Evolutionary conservation across 2,888 invertebrate genomes (phyloP), one percentile per base, ranked within the genome.

Genomic region (Drosophila fulvimacula): DNA sequence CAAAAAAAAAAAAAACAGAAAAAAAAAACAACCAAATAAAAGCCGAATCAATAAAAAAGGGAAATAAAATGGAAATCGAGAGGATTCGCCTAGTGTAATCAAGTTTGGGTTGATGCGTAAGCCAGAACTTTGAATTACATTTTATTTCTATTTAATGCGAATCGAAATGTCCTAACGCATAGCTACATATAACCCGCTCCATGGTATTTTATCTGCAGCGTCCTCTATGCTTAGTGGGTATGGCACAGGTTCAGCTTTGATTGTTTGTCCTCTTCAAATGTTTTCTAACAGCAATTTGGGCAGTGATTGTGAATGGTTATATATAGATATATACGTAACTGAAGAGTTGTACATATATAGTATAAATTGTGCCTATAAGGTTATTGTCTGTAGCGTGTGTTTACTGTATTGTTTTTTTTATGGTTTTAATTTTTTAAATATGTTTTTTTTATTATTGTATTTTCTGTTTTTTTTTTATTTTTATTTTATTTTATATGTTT

Each of bases 1-100:
- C 27, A 17, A 27, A 66, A 34, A 11, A 24, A 32, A 46, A 21
- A n/a, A n/a, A n/a, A n/a, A n/a, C n/a, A n/a, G n/a, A n/a, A n/a
- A n/a, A n/a, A n/a, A n/a, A n/a, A n/a, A n/a, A n/a, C n/a, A n/a
- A 34, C 27, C 27, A 27, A 66, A 34, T 15, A 24, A 32, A 46
- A 21, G 15, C 9, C 48, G 19, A 67, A 42, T 32, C 44, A 51
- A 67, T 44, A 17, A 49, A 17, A 19, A 17, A 36, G 1, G 10
- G 10, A 10, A 10, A n/a, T 17, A 42, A 62, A 64, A 27, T 13
- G 56, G 30, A 48, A 49, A 48, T 32, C 4, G 15, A 27, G 34
- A 11, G n/a, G 7, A 48, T 27, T 48, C 15, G 15, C 17, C 17
- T 32, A 48, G 48, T 32, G 48, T 48, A 30, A 48, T 48, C 48